Percentiles rank a stretch among this genome's conserved stretches.
phyloP scores from a whole-genome alignment of 2,113 vertebrate species.

The Dasypus novemcinctus region DNA sequence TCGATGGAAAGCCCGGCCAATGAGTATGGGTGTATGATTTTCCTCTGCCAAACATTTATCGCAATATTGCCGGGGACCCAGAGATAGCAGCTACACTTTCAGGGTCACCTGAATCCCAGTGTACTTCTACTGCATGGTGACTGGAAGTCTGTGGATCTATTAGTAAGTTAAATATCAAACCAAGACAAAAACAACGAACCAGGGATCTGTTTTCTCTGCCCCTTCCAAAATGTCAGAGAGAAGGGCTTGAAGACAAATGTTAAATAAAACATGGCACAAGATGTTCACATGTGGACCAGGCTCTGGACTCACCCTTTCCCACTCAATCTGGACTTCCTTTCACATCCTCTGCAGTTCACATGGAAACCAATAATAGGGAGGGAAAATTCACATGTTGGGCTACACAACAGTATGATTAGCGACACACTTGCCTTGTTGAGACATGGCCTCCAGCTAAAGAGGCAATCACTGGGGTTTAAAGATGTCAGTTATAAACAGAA shows the following conservation, averaged over 20 bases:
- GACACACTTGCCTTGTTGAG: background rate
- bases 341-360: background rate
- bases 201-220: background rate
- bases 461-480: slow-evolving; percentile 74
- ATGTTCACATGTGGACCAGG: background rate
- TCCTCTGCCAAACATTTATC: background rate
- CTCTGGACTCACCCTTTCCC: background rate
- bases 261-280: accelerated
- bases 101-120: slow-evolving; percentile 9
- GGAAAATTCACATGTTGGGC: background rate
- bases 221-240: background rate
- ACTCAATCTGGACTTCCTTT: background rate
- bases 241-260: background rate
- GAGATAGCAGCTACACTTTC: background rate
- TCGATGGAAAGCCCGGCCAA: background rate
- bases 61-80: background rate
- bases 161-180: slow-evolving; percentile 39
- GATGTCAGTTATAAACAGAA: slow-evolving; percentile 83
- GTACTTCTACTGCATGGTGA: background rate
- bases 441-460: slow-evolving; percentile 38
- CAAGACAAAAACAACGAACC: background rate
- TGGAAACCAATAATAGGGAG: background rate
- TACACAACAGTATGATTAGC: background rate
- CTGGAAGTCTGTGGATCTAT: background rate
- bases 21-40: background rate